Conservation (phyloP, 2,797 vertebrate species). For the Gymnothorax reevesii region DNA sequence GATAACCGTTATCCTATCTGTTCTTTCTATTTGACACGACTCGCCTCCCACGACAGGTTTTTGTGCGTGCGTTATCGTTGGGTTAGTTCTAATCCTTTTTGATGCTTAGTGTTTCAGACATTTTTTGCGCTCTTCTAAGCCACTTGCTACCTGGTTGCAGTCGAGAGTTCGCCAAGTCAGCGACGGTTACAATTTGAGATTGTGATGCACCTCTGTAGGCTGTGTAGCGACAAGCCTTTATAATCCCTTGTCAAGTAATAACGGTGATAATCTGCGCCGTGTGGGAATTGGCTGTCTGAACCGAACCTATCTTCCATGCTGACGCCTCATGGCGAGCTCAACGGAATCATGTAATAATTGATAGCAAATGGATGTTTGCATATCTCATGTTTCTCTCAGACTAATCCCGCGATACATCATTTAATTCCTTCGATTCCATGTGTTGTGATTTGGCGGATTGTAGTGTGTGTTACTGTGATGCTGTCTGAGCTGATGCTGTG, state of each 20-base stretch:
- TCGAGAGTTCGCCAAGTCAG: neutral
- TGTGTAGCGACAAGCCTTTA: neutral
- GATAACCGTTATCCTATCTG: neutral
- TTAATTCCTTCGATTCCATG: neutral
- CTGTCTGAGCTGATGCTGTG: neutral
- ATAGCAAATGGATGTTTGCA: neutral
- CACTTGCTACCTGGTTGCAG: neutral
- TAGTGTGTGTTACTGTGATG: neutral
- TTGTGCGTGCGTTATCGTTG: neutral
- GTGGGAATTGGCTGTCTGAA: neutral
- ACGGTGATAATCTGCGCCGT: neutral
- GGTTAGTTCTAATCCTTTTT: neutral
- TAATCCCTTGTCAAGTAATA: neutral
- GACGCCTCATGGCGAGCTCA: neutral
- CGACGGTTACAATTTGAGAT: neutral
- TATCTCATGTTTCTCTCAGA: neutral
- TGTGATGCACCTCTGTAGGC: neutral
- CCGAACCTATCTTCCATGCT: neutral
- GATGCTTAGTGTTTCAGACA: no score
- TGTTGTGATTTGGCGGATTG: neutral
- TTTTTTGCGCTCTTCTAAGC: neutral
- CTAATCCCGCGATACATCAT: neutral
- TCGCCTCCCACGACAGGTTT: slow-evolving; percentile 1
- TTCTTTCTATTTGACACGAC: neutral
- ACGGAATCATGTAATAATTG: neutral